These are phyloP conservation scores for Phaenicophaeus curvirostris DNA, from an alignment of 2,797 vertebrate species.

Conservation along the genomic window DNA sequence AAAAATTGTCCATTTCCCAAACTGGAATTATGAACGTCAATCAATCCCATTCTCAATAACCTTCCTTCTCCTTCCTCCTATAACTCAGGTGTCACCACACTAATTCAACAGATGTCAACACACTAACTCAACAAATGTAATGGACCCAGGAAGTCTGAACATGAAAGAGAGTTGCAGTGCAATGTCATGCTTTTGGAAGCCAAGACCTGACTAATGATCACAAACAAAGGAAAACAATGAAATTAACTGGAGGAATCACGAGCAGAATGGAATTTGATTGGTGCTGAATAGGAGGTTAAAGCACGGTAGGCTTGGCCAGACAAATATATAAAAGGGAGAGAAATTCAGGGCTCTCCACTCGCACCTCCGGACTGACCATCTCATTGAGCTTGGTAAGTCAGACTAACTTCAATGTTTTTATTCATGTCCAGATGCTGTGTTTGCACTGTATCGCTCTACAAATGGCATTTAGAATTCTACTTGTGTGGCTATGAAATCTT, in stretches of 20 bases:
- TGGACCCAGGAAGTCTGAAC: constrained; percentile 22
- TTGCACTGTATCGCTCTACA: fast-evolving
- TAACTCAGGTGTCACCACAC: constrained; percentile 23
- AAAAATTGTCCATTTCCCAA: not conserved
- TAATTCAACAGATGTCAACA: too few relatives aligned
- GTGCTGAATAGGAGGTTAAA: not conserved
- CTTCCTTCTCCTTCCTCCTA: constrained; percentile 16
- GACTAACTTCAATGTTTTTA: not conserved
- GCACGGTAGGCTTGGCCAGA: not conserved
- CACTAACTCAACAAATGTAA: too few relatives aligned
- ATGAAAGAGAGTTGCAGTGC: constrained; percentile 34
- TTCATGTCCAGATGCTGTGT: not conserved
- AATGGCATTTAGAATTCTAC: too few relatives aligned
- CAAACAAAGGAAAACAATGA: not conserved
- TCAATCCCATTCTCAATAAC: not conserved
- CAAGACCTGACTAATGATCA: constrained; percentile 32
- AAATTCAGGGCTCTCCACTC: not conserved
- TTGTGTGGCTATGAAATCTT: too few relatives aligned
- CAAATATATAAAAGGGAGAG: constrained; percentile 29
- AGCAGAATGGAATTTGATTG: not conserved
- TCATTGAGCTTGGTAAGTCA: not conserved
- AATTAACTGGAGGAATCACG: constrained; percentile 1
- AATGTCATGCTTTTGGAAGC: constrained; percentile 40
- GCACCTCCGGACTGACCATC: not conserved
- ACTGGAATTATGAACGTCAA: not conserved